Evolutionary conservation across 2,797 vertebrate genomes (phyloP), one percentile per base, ranked within the genome.

Genomic region (Otolemur crassicaudatus): DNA sequence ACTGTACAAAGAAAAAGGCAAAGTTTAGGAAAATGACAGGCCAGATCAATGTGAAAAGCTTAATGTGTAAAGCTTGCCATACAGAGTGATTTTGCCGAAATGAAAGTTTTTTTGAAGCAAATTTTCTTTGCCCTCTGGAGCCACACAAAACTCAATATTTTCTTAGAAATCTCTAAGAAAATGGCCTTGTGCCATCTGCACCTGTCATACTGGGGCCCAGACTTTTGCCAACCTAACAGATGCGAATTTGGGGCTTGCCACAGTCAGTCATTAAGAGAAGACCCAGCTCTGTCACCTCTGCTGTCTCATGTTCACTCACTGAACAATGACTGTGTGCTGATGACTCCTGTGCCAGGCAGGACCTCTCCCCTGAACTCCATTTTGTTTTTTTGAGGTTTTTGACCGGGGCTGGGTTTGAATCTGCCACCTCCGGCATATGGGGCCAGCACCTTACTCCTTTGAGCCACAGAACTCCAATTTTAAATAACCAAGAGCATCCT

Each of bases 51-150:
- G 40, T 90, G 85, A 81, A 85, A 73, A 95, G 87, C 87, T 76
- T 86, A 56, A 53, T 1, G 0, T 34, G 77, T 20, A 70, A 82
- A 85, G 73, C 83, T 37, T 1, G 23, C 40, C 23, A 40, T 85
- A 61, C 82, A 34, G 19, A 69, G 53, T 37, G 37, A 83, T 76
- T 43, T n/a, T 40, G 60, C 56, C 12, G 2, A 94, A 87, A 89
- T 87, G 90, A 65, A 14, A 31, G 90, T 29, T 94, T 92, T 94
- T 94, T 96, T 80, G 72, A 88, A 87, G 79, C 53, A 65, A 72
- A 92, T 92, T 84, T 90, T 40, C 86, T 89, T 34, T 88, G 65
- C 81, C 65, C 25, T 91, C 67, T 56, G 17, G 70, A 61, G 16
- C 75, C 76, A 69, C 40, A 61, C 14, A 58, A 80, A 92, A 88